phyloP scores from a whole-genome alignment of 2,113 vertebrate genomes.

The Toxotes jaculatrix region DNA sequence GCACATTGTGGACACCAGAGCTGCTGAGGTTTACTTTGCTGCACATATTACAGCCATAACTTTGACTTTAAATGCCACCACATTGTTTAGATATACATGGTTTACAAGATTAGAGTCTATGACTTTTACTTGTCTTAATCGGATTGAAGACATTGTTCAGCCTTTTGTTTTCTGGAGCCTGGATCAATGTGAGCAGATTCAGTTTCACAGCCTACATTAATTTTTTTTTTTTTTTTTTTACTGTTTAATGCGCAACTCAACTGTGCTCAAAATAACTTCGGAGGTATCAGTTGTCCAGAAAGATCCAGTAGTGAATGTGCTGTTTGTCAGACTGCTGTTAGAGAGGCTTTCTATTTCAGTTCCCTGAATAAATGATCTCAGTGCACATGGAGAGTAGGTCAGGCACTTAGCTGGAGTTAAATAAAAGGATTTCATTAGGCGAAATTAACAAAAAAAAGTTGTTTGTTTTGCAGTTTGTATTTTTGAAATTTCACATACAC shows the following conservation, averaged over 20 bases:
- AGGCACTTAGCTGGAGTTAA: background rate
- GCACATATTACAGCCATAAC: background rate
- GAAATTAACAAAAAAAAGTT: background rate
- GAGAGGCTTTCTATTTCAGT: constrained; percentile 19
- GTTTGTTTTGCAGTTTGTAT: constrained; percentile 9
- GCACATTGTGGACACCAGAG: background rate
- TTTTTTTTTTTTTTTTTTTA: background rate
- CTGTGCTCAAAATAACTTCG: constrained; percentile 46
- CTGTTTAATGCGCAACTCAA: constrained; percentile 9
- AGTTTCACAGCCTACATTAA: constrained; percentile 7
- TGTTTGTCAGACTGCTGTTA: background rate
- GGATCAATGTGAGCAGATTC: constrained; percentile 45
- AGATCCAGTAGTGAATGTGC: background rate
- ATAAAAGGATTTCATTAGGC: background rate
- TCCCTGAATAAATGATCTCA: constrained; percentile 6
- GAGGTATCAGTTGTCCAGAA: constrained; percentile 36
- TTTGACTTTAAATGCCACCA: background rate
- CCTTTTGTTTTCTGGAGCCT: background rate
- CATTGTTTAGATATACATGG: background rate
- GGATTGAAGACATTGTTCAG: background rate
- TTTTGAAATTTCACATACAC: background rate
- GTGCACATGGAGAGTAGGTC: background rate
- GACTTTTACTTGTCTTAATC: background rate
- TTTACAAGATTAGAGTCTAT: background rate
- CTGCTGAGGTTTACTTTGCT: too few relatives aligned